A percentile compares a stretch with the other conserved stretches of the same genome.
Evolutionary conservation across 2,888 invertebrate genomes (phyloP).

Genomic region (Candidula unifasciata): DNA sequence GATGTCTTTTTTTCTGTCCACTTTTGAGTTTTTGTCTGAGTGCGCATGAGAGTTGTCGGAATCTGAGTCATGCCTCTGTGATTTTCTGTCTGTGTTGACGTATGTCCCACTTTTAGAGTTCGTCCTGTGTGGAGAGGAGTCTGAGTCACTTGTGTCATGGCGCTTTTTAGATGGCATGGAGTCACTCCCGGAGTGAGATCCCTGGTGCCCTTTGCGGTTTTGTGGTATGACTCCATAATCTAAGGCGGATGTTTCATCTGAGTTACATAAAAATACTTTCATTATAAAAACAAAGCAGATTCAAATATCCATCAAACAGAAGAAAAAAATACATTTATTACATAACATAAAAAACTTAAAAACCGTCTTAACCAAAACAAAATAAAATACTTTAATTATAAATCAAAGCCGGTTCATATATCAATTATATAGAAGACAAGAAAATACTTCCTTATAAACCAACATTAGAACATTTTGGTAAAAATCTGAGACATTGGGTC

Average conservation of each 20-base stretch:
- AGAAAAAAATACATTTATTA: too few relatives aligned
- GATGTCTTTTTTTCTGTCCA: constrained; percentile 18
- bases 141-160: constrained; percentile 37
- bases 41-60: constrained; percentile 53
- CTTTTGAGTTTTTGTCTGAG: neutral
- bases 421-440: too few relatives aligned
- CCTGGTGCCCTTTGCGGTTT: neutral
- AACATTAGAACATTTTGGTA: too few relatives aligned
- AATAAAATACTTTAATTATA: too few relatives aligned
- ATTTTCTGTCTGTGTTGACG: neutral
- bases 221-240: constrained; percentile 50
- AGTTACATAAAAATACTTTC: neutral
- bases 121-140: constrained; percentile 28
- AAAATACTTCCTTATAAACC: too few relatives aligned
- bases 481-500: too few relatives aligned
- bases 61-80: constrained; percentile 48
- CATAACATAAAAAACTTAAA: too few relatives aligned
- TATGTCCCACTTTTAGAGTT: neutral
- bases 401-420: too few relatives aligned
- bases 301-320: neutral
- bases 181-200: neutral
- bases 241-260: constrained; percentile 5
- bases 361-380: too few relatives aligned
- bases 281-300: neutral
- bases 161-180: neutral